These are phyloP conservation scores for Drosophila sp. DNA, from an alignment of 1,140 invertebrate genomes.

Conservation along the genomic window DNA sequence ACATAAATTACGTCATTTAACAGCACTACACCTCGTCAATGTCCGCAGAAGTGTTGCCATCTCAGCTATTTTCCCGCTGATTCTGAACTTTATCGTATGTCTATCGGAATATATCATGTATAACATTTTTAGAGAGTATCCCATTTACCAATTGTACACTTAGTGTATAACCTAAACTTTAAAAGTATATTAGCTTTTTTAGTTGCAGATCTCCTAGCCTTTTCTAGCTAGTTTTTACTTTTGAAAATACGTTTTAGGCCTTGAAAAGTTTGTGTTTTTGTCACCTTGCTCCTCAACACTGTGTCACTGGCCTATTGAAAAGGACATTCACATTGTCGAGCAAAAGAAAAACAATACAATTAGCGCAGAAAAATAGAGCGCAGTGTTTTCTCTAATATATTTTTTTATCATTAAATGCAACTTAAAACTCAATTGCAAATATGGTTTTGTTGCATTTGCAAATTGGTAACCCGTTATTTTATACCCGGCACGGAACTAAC, in stretches of 20 bases:
- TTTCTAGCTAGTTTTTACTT: neutral
- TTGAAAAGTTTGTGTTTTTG: conserved; percentile 13
- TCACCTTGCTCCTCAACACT: conserved; percentile 23
- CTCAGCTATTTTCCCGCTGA: too few relatives aligned
- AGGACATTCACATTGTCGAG: conserved; percentile 68
- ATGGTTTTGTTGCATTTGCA: conserved; percentile 31
- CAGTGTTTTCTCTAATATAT: conserved; percentile 44
- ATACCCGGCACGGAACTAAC: conserved; percentile 52
- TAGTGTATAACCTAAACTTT: too few relatives aligned
- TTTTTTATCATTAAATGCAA: conserved; percentile 1
- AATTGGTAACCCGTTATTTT: conserved; percentile 15
- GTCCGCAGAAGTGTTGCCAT: neutral
- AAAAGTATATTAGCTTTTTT: too few relatives aligned
- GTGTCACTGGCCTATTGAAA: conserved; percentile 68
- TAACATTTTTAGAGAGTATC: too few relatives aligned
- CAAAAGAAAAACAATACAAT: conserved; percentile 53
- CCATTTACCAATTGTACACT: too few relatives aligned
- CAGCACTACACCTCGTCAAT: conserved; percentile 52
- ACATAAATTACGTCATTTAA: conserved; percentile 76
- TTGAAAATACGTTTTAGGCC: neutral
- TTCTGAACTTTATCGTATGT: too few relatives aligned
- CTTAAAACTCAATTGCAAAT: conserved; percentile 24
- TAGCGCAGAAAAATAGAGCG: conserved; percentile 51
- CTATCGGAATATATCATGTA: too few relatives aligned
- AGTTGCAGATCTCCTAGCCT: too few relatives aligned